These are phyloP conservation scores for Podotricha telesiphe DNA, from an alignment of 2,888 invertebrate genomes.

Conservation along the genomic window DNA sequence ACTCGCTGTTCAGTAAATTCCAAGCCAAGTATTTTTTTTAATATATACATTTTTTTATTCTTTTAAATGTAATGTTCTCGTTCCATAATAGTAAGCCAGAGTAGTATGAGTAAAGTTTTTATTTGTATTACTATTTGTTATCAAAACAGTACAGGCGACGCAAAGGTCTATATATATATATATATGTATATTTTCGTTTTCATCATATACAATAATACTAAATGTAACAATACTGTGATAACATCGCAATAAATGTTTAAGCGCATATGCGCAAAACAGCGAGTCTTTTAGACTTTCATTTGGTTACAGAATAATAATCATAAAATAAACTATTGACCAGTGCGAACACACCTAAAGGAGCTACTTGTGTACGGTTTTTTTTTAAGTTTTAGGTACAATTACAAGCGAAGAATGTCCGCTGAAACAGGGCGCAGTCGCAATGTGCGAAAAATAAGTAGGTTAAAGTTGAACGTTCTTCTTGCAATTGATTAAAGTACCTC, in stretches of 20 bases:
- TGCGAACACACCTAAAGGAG: neutral
- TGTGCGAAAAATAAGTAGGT: conserved; percentile 48
- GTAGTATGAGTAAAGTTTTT: too few species aligned
- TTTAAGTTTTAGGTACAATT: conserved; percentile 17
- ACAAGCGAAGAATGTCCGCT: conserved; percentile 33
- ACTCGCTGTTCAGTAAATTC: too few species aligned
- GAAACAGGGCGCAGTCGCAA: conserved; percentile 50
- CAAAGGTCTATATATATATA: too few species aligned
- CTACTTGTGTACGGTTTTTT: conserved; percentile 16
- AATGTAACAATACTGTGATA: conserved; percentile 44
- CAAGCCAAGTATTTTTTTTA: too few species aligned
- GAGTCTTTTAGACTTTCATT: conserved; percentile 11
- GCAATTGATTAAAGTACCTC: conserved; percentile 50
- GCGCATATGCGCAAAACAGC: conserved; percentile 29
- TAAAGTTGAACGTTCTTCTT: conserved; percentile 52
- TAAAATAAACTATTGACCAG: conserved; percentile 14
- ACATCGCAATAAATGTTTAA: conserved; percentile 42
- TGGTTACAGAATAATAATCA: neutral
- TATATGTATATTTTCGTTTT: neutral
- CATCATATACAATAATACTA: neutral
- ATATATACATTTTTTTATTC: neutral
- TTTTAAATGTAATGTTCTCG: neutral
- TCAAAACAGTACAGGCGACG: neutral
- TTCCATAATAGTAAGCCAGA: neutral
- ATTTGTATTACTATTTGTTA: too few species aligned